phyloP scores from a whole-genome alignment of 2,888 invertebrate species.

The Selenia dentaria region DNA sequence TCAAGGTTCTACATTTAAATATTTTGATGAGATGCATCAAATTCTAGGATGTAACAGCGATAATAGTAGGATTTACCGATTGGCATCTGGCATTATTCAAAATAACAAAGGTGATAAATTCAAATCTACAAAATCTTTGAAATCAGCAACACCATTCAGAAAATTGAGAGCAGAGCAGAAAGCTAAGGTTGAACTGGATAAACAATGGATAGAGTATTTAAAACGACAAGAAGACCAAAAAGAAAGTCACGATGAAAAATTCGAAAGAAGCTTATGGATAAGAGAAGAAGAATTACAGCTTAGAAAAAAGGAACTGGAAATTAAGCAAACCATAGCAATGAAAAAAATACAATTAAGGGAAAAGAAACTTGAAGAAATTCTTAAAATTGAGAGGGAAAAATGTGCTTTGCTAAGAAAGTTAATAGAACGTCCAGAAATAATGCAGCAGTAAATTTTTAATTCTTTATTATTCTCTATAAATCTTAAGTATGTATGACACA shows the following conservation, averaged over 20 bases:
- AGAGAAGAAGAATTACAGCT: constrained; percentile 63
- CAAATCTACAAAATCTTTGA: constrained; percentile 44
- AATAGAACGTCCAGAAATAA: constrained; percentile 46
- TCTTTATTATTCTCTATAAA: too few species aligned
- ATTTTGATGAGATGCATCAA: constrained; percentile 71
- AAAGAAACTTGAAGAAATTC: constrained; percentile 62
- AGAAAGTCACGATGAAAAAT: constrained; percentile 57
- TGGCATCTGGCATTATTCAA: constrained; percentile 57
- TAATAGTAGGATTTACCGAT: constrained; percentile 52
- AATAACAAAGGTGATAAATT: constrained; percentile 40
- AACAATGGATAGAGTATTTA: constrained; percentile 66
- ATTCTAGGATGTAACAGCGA: constrained; percentile 57
- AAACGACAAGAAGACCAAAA: constrained; percentile 61
- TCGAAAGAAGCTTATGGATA: constrained; percentile 58
- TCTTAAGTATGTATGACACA: too few species aligned
- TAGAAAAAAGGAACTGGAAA: constrained; percentile 60
- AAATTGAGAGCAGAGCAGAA: constrained; percentile 53
- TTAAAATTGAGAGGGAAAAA: constrained; percentile 65
- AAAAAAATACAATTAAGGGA: constrained; percentile 62
- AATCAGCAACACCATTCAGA: constrained; percentile 54
- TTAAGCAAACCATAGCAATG: constrained; percentile 62
- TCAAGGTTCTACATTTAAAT: constrained; percentile 57
- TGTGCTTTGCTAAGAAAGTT: constrained; percentile 58
- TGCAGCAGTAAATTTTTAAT: constrained; percentile 25
- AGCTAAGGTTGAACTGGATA: constrained; percentile 60